Evolutionary conservation across 1,140 invertebrate genomes (phyloP), one percentile per base, ranked within the genome.

Genomic region (Atta colombica): DNA sequence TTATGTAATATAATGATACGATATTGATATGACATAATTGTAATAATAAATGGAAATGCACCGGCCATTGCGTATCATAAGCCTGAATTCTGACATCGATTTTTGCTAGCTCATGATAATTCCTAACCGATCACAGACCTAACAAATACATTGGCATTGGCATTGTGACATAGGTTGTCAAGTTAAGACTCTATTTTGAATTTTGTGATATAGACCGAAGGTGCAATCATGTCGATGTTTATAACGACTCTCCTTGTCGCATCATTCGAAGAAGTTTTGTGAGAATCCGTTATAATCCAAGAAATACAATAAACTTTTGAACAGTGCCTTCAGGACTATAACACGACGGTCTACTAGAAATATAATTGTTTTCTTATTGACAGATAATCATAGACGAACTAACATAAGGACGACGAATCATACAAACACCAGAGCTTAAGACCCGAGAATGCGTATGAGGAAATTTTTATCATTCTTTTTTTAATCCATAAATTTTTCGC

Each of bases 281-380:
- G 82, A 91, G 68, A 77, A 90, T 84, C 82, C 74, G 84, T 91
- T 91, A 45, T 45, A 88, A 87, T 87, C 84, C 66, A 87, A 90
- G 80, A 80, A 87, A 78, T 74, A 72, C 87, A 91, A 72, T 88
- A 86, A 89, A 85, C 89, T 89, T 91, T 91, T 91, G 92, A 94
- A 92, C 94, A 95, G 94, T 95, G 94, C 94, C 94, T 95, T 95
- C 91, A 93, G 92, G 94, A 94, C 92, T 92, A 92, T 93, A 91
- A 94, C 91, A 93, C 81, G 91, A 92, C 91, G 92, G 92, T 94
- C 91, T 94, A 92, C 77, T 92, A 94, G 85, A 91, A 92, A 89
- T 81, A 60, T 93, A 93, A 94, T 88, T 85, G 89, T 75, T 91
- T 91, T 89, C 77, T 84, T 90, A 91, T 60, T 74, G 89, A 90